A percentile compares a stretch with the other conserved stretches of the same genome.
These are phyloP conservation scores for Yasuhikotakia modesta DNA, from an alignment of 2,797 vertebrate species.

Conservation along the genomic window DNA sequence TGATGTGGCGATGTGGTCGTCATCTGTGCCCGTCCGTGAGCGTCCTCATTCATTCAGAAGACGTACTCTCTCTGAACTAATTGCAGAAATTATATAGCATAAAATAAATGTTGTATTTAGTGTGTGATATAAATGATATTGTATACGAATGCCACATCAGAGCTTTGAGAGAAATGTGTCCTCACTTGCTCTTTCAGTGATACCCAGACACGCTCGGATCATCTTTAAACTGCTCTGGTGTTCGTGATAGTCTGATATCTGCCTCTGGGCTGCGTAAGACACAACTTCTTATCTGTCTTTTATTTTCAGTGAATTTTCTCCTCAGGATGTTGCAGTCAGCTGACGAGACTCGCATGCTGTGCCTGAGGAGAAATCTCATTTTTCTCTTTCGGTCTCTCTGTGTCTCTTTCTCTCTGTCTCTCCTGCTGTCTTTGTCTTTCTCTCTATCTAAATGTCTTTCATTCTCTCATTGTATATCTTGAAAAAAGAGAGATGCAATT, in stretches of 20 bases:
- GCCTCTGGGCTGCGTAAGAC: slow-evolving; percentile 2
- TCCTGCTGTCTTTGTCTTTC: neutral
- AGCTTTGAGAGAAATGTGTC: neutral
- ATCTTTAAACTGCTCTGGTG: slow-evolving; percentile 12
- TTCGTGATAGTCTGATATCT: slow-evolving; percentile 30
- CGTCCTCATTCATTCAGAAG: neutral
- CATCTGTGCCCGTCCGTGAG: neutral
- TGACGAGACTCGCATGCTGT: slow-evolving; percentile 1
- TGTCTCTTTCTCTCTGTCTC: neutral
- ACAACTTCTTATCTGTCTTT: neutral
- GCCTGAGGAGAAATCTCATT: neutral
- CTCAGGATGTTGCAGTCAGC: slow-evolving; percentile 24
- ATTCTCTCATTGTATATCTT: neutral
- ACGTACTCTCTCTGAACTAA: neutral
- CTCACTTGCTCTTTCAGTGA: slow-evolving; percentile 1
- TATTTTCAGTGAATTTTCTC: neutral
- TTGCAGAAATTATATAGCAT: too few species aligned
- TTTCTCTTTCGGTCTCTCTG: neutral
- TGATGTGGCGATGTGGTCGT: neutral
- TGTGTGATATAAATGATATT: too few species aligned
- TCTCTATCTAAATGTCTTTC: neutral
- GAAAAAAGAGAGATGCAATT: neutral
- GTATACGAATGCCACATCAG: too few species aligned
- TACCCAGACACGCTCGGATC: neutral
- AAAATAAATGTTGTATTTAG: too few species aligned